A percentile compares a stretch with the other conserved stretches of the same genome.
These are phyloP conservation scores for Ophonus ardosiacus DNA, from an alignment of 2,888 invertebrate species.

Conservation along the genomic window DNA sequence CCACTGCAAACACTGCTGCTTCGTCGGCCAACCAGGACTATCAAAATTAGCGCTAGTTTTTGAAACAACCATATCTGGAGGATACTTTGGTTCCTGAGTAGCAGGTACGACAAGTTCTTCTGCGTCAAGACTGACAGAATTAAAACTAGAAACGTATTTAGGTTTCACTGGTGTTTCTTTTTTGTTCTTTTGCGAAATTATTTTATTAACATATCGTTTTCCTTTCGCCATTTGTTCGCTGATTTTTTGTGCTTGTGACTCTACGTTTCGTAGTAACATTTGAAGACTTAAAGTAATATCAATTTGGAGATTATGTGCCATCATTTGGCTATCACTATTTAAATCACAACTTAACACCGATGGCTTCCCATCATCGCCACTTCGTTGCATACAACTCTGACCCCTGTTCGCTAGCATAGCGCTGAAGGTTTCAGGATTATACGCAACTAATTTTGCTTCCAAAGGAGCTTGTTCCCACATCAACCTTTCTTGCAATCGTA, in stretches of 20 bases:
- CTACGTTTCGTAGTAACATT: constrained; percentile 76
- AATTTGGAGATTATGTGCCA: constrained; percentile 74
- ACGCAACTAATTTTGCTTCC: constrained; percentile 73
- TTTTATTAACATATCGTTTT: constrained; percentile 63
- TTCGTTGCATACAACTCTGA: constrained; percentile 74
- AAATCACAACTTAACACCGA: constrained; percentile 72
- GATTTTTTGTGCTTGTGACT: constrained; percentile 76
- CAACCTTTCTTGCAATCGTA: constrained; percentile 79
- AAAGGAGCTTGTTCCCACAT: constrained; percentile 77
- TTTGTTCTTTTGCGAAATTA: constrained; percentile 32
- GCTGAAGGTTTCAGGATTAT: constrained; percentile 71
- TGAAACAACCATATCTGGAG: constrained; percentile 76
- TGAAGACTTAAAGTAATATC: constrained; percentile 76
- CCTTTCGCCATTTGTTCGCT: constrained; percentile 74
- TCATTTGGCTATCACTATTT: constrained; percentile 72
- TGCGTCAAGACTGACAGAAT: constrained; percentile 33
- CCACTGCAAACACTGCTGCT: constrained; percentile 76
- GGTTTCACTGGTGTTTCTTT: constrained; percentile 53
- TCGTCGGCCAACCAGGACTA: constrained; percentile 78
- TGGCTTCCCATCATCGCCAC: constrained; percentile 72
- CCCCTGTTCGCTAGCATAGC: constrained; percentile 71
- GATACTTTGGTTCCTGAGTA: constrained; percentile 74
- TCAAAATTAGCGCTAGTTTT: constrained; percentile 78
- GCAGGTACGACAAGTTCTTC: constrained; percentile 67
- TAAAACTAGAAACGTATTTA: constrained; percentile 57